Evolutionary conservation across 1,140 invertebrate species (phyloP).

Genomic region (Nylanderia fulva): DNA sequence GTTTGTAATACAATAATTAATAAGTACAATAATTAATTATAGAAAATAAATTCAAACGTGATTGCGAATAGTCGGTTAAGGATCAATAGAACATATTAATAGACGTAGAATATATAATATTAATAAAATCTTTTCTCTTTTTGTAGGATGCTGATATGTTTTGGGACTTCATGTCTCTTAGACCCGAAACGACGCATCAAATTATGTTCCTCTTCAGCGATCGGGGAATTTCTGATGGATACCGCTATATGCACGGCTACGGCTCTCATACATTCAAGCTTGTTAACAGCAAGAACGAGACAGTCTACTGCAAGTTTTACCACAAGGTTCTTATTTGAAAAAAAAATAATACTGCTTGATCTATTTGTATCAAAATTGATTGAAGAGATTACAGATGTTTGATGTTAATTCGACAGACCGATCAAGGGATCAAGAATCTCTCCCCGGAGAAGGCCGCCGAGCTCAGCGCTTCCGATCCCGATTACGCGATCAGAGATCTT

Average conservation of each 20-base stretch:
- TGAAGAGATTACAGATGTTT: not conserved
- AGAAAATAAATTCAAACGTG: not conserved
- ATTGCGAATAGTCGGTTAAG: not conserved
- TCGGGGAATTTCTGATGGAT: constrained; percentile 97
- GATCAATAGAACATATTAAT: not conserved
- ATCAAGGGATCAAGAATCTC: constrained; percentile 96
- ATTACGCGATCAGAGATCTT: constrained; percentile 95
- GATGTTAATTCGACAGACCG: constrained; percentile 86
- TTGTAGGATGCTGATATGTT: constrained; percentile 94
- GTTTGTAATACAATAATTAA: too few species aligned
- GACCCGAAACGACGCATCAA: constrained; percentile 96
- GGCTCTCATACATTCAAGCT: constrained; percentile 98
- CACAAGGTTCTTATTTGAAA: constrained; percentile 89
- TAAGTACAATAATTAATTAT: too few species aligned
- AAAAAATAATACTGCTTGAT: not conserved
- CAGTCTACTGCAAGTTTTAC: constrained; percentile 97
- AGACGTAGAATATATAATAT: too few species aligned
- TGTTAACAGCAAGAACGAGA: constrained; percentile 92
- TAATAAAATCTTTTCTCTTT: too few species aligned
- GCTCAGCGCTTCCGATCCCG: constrained; percentile 92
- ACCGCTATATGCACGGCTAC: constrained; percentile 97
- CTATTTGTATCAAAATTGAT: not conserved
- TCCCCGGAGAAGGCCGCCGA: constrained; percentile 90
- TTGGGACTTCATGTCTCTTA: constrained; percentile 97
- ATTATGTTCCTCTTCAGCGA: constrained; percentile 95